phyloP scores from a whole-genome alignment of 2,888 invertebrate genomes.

The Pristionchus arcanus region DNA sequence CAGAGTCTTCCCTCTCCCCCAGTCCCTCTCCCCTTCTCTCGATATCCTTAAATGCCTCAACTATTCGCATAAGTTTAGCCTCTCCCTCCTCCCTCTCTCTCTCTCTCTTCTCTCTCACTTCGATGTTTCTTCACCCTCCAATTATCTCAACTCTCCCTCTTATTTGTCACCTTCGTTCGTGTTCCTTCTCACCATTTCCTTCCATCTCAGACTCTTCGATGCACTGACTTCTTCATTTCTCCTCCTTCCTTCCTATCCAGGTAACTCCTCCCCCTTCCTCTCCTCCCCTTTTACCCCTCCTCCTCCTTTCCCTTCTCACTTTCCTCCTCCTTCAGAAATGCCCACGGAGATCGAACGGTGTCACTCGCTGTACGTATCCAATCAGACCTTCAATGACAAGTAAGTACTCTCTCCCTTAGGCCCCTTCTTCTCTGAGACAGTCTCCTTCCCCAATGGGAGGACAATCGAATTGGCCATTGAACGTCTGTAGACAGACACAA shows the following conservation, averaged over 20 bases:
- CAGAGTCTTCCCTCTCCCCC: constrained; percentile 44
- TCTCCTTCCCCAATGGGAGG: constrained; percentile 13
- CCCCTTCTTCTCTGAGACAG: not conserved
- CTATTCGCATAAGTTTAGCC: constrained; percentile 51
- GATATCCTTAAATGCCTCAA: constrained; percentile 55
- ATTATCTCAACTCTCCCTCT: constrained; percentile 33
- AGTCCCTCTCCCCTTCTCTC: constrained; percentile 1
- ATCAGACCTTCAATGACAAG: constrained; percentile 33
- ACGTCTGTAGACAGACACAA: not conserved
- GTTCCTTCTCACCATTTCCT: not conserved
- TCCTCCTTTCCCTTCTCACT: constrained; percentile 9
- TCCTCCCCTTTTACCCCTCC: constrained; percentile 21
- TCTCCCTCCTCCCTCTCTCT: not conserved
- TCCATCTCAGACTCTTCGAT: not conserved
- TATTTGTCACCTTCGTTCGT: constrained; percentile 40
- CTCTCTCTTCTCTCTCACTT: not conserved
- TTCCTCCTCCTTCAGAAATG: constrained; percentile 39
- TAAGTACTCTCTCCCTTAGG: constrained; percentile 2
- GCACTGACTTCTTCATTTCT: constrained; percentile 18
- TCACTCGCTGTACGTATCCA: not conserved
- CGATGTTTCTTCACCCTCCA: constrained; percentile 47
- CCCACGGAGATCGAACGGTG: constrained; percentile 48
- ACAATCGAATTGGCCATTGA: constrained; percentile 14
- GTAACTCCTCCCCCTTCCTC: constrained; percentile 51
- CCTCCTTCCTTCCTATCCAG: constrained; percentile 44